Evolutionary conservation across 2,797 vertebrate species (phyloP).

Genomic region (Xenops minutus): DNA sequence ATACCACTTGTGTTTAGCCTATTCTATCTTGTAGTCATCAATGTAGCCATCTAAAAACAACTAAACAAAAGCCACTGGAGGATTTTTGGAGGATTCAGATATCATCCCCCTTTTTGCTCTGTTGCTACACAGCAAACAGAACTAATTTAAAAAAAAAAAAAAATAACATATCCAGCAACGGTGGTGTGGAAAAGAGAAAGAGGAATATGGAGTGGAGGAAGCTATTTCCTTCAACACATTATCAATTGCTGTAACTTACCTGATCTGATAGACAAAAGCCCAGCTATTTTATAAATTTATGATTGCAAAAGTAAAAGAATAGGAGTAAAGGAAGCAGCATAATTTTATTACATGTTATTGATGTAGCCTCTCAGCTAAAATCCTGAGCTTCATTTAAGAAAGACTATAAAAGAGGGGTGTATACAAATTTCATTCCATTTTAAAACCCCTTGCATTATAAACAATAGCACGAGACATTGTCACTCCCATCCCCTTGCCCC

Average conservation of each 20-base stretch:
- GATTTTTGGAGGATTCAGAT: not conserved
- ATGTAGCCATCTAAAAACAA: not conserved
- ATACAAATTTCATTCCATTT: not conserved
- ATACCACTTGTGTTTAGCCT: not conserved
- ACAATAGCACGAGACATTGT: not conserved
- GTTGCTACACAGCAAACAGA: not conserved
- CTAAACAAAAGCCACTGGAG: not conserved
- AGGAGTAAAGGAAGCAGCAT: not conserved
- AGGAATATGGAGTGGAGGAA: not conserved
- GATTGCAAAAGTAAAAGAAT: not conserved
- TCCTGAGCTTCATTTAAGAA: not conserved
- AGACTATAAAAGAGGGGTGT: not conserved
- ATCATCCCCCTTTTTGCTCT: not conserved
- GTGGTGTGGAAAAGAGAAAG: not conserved
- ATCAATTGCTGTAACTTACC: not conserved
- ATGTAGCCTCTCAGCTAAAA: not conserved
- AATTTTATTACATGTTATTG: not conserved
- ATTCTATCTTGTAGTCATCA: not conserved
- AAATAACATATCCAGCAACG: not conserved
- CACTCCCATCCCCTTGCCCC: not conserved
- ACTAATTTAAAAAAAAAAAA: not conserved
- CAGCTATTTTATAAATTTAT: not conserved
- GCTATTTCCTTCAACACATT: not conserved
- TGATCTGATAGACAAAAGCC: not conserved
- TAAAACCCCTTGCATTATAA: not conserved